These are phyloP conservation scores for Petrocephalus schoutedeni DNA, from an alignment of 2,797 vertebrate species.

Conservation along the genomic window DNA sequence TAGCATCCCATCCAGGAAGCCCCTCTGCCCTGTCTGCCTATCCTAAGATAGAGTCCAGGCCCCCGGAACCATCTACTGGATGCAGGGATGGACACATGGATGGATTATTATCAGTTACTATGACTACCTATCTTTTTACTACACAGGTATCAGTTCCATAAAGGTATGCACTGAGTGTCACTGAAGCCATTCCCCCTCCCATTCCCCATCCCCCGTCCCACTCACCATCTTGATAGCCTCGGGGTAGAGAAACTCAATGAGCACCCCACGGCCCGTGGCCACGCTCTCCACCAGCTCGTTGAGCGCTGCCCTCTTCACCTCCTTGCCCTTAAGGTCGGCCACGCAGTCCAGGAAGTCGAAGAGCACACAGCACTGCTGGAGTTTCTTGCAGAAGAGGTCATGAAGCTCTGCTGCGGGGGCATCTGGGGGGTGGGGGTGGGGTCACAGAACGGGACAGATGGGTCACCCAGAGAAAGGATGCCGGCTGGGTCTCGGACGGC, in stretches of 20 bases:
- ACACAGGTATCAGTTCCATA: neutral
- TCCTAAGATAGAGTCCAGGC: neutral
- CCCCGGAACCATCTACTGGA: neutral
- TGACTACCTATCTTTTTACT: neutral
- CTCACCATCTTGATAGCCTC: conserved; percentile 64
- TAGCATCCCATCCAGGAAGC: neutral
- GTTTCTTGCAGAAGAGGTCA: conserved; percentile 62
- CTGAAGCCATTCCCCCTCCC: neutral
- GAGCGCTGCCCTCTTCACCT: conserved; percentile 61
- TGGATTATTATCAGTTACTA: neutral
- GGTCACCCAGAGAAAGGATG: neutral
- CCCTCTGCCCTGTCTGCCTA: neutral
- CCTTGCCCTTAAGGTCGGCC: conserved; percentile 64
- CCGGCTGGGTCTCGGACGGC: neutral
- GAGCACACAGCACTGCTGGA: conserved; percentile 62
- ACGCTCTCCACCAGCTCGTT: conserved; percentile 65
- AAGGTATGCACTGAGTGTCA: neutral
- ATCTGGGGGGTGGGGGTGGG: conserved; percentile 40
- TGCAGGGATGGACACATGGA: neutral
- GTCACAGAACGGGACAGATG: neutral
- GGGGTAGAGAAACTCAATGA: conserved; percentile 61
- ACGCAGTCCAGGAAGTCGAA: conserved; percentile 67
- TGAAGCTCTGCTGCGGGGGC: conserved; percentile 60
- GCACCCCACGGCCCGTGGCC: conserved; percentile 59
- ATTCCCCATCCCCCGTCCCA: neutral